Evolutionary conservation across 2,888 invertebrate species (phyloP), one percentile per base, ranked within the genome.

Genomic region (Gryllus longicercus): DNA sequence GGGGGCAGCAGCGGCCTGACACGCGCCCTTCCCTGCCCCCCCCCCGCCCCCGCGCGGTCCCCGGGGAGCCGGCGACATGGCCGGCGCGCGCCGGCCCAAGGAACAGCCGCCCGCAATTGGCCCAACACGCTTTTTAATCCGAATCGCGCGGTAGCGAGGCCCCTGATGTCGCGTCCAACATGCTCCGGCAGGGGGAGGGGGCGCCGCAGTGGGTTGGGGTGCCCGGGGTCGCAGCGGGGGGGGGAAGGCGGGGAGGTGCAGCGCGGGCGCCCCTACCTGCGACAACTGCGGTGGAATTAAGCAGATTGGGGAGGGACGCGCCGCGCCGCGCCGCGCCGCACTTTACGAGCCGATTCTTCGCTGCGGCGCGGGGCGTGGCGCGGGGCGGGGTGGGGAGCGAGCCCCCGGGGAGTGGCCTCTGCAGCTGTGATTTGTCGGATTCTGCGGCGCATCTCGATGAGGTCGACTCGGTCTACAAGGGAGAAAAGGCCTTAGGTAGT

Each of bases 211-310:
- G n/a, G 4, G n/a, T 3, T 2, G 38, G 38, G 2, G 38, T 25
- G 25, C 25, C 2, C 25, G 2, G 25, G 25, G 25, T 25, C 25
- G 25, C 25, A 2, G n/a, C n/a, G n/a, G n/a, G n/a, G 25, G 63
- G 12, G 63, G 12, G 51, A 2, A 63, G 3, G 18, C 11, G n/a
- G 63, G 1, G n/a, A 14, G 14, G n/a, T 4, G 12, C 8, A n/a
- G 14, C n/a, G n/a, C 51, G 18, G 51, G 14, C 12, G 18, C 63
- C n/a, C n/a, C 63, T 63, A 63, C 63, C 63, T 63, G 63, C 63
- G 63, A 63, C 63, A 63, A 63, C 63, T 63, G 63, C 63, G n/a
- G 63, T 63, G 63, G 63, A 63, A 63, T 63, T 63, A 63, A 63
- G 14, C 63, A 63, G 63, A 63, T 63, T 63, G 63, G n/a, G 63